Evolutionary conservation across 2,797 vertebrate genomes (phyloP).

Genomic region (Tapera naevia): DNA sequence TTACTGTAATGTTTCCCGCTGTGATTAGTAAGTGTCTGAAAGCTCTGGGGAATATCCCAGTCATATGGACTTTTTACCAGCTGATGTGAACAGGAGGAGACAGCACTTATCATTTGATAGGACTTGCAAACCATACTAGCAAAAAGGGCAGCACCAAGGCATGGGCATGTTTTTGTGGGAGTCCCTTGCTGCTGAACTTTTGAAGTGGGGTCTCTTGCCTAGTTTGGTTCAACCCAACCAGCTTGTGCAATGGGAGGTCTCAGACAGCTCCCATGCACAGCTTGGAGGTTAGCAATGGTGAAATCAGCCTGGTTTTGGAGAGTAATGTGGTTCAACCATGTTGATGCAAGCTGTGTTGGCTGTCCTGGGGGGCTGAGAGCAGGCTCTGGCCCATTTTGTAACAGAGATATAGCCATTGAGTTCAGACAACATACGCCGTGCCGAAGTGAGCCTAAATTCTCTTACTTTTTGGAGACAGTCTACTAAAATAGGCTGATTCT

Average conservation of each 20-base stretch:
- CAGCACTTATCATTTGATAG: accelerated
- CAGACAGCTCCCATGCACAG: neutral
- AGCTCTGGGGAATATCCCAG: neutral
- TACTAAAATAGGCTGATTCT: neutral
- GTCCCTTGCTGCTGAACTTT: neutral
- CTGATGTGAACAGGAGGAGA: neutral
- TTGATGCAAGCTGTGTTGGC: neutral
- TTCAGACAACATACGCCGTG: neutral
- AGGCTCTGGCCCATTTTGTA: neutral
- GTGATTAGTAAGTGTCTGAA: neutral
- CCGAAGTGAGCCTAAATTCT: neutral
- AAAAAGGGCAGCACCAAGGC: accelerated
- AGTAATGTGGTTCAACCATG: accelerated
- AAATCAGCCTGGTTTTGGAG: neutral
- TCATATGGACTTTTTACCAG: accelerated
- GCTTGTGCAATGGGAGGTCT: neutral
- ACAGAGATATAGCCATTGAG: neutral
- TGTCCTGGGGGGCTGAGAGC: neutral
- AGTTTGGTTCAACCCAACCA: neutral
- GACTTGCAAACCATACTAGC: neutral
- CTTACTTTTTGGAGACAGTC: neutral
- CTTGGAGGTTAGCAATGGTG: neutral
- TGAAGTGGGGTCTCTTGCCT: neutral
- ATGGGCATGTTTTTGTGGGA: accelerated
- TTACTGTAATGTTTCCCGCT: neutral